phyloP scores from a whole-genome alignment of 1,140 invertebrate genomes.

The Papilio xuthus region DNA sequence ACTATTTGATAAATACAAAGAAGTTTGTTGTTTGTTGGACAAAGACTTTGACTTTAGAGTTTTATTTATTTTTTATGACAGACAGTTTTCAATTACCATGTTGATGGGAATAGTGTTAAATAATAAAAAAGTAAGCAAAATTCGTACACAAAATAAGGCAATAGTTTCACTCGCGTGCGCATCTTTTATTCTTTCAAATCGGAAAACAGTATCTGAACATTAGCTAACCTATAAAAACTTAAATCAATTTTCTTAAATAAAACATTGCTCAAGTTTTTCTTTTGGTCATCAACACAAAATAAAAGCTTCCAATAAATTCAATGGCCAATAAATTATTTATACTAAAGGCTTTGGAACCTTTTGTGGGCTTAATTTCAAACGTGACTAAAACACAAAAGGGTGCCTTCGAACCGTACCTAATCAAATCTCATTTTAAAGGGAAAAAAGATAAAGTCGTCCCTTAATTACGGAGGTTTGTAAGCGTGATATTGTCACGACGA shows the following conservation, averaged over 20 bases:
- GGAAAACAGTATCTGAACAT: conserved; percentile 25
- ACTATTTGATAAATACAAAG: too few relatives aligned
- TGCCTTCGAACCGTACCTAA: conserved; percentile 45
- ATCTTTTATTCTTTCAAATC: conserved; percentile 2
- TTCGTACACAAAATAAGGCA: not conserved
- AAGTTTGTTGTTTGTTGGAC: too few relatives aligned
- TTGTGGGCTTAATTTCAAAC: conserved; percentile 46
- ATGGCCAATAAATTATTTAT: conserved; percentile 41
- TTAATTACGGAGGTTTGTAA: conserved; percentile 14
- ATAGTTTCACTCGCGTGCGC: not conserved
- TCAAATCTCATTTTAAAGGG: conserved; percentile 49
- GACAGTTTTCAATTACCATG: not conserved
- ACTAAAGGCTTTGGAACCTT: conserved; percentile 40
- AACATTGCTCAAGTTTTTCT: conserved; percentile 28
- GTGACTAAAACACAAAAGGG: conserved; percentile 51
- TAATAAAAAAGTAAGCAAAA: not conserved
- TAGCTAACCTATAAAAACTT: conserved; percentile 26
- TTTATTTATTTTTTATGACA: not conserved
- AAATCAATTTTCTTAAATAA: conserved; percentile 36
- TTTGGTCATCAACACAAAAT: conserved; percentile 38
- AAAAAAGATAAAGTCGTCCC: conserved; percentile 42
- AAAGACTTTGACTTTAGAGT: too few relatives aligned
- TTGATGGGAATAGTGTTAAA: not conserved
- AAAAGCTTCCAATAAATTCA: conserved; percentile 37
- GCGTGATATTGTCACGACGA: not conserved